Evolutionary conservation across 2,888 invertebrate species (phyloP), one percentile per base, ranked within the genome.

Genomic region (Endotricha flammealis): DNA sequence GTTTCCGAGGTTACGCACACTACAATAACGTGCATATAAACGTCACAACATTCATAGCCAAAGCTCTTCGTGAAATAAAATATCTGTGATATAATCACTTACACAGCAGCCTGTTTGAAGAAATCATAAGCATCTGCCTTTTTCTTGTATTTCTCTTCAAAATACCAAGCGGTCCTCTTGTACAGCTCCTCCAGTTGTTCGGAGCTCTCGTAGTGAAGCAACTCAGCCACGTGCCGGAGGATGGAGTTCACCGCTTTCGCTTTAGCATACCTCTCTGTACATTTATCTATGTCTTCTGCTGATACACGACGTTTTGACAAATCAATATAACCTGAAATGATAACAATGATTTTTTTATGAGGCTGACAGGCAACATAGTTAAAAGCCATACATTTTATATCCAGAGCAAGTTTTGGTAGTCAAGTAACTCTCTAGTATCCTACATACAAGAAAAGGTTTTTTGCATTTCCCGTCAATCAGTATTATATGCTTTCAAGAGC

Each of bases 231-330:
- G 68, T 99, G 99, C 35, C 99, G 91, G 33, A 99, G 87, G 68
- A 99, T 98, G 6, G 98, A 98, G 83, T 98, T 99, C 1, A 98
- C 98, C 8, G 98, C 97, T 87, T 98, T 98, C 0, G 98, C 98
- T 86, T 98, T 99, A 2, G 99, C 96, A 82, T 96, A 99, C 63
- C 99, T 91, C 72, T 99, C 99, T 62, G 98, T 99, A 78, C 99
- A 99, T 76, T 97, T 97, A 60, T 97, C 95, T 39, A 99, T 95
- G 80, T 99, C 99, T 79, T 99, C 99, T 0, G 96, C 93, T 0
- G 98, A 98, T 1, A 99, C 99, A 81, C 99, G 92, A 73, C 99
- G 91, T 87, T 99, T 99, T 45, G 99, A 99, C 59, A 99, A 90
- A 91, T 99, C 99, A 75, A 99, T 99, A 78, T 99, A 99, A 64